Base-by-base conservation (phyloP, 2,888 invertebrate species). In the Thereva nobilitata region DNA sequence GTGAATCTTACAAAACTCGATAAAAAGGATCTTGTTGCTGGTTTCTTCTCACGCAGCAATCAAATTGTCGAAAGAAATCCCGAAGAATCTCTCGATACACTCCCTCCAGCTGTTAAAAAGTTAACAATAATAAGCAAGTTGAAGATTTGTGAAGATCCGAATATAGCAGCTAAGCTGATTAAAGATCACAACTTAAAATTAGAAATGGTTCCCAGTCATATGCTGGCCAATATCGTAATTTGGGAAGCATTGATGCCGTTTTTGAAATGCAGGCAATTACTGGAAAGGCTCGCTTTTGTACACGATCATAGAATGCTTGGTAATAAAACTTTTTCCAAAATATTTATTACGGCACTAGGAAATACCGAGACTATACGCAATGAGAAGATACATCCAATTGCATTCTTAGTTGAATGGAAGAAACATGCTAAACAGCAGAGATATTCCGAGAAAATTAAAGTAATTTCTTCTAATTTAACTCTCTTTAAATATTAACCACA, bases 151-250 rank as follows among this genome's bases (percentile, higher is more conserved):
- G 68, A 71, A 0, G 71, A 72, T 64, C 23, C 50, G 12, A 52
- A 42, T 10, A 37, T 54, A 34, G 68, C 67, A 1, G 23, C 65
- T 69, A 12, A 59, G 45, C 3, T 72, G 69, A 45, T 78, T 74
- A 4, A 8, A 73, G 54, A 71, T 72, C n/a, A 73, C 49, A 69
- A 73, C n/a, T 59, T 80, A 5, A 61, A 68, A 34, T 74, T 71
- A 41, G 72, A 75, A n/a, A 75, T 78, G 56, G 74, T 80, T 54
- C 80, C 80, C n/a, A 66, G 69, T 0, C 69, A 72, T 64, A 55
- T 78, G 35, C 42, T 75, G 6, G 64, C 64, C 1, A 67, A 73
- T 34, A 8, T 69, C 0, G 49, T 69, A 0, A 70, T 80, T 40
- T 72, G 76, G 41, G 72, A 74, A 6, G 61, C 71, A 10, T 38